Evolutionary conservation across 2,113 vertebrate species (phyloP).

Genomic region (Daphoenositta chrysoptera): DNA sequence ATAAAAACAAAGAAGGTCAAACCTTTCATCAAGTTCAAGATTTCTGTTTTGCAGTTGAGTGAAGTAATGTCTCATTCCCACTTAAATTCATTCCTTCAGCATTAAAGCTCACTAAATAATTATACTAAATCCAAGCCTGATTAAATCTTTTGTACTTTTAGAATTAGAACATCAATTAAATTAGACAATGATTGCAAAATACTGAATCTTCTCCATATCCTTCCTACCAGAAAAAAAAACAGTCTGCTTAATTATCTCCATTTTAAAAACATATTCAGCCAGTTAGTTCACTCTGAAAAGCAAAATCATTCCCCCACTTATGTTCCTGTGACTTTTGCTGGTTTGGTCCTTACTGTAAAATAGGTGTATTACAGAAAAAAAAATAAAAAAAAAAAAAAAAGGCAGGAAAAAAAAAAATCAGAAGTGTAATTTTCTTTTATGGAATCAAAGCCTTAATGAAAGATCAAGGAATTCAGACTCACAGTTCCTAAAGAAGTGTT

Average conservation of each 20-base stretch:
- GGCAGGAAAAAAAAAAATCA: neutral
- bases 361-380: too few relatives aligned
- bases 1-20: neutral
- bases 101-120: neutral
- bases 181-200: neutral
- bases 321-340: neutral
- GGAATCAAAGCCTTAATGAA: neutral
- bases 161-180: neutral
- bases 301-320: neutral
- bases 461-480: neutral
- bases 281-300: neutral
- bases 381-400: neutral
- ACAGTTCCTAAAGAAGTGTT: neutral
- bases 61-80: neutral
- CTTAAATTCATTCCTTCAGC: neutral
- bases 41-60: neutral
- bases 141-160: neutral
- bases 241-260: neutral
- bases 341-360: neutral
- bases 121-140: neutral
- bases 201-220: neutral
- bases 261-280: neutral
- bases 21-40: neutral
- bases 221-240: neutral
- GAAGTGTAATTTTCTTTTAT: neutral